These are phyloP conservation scores for Dascyllus trimaculatus DNA, from an alignment of 2,113 vertebrate species.

Conservation along the genomic window DNA sequence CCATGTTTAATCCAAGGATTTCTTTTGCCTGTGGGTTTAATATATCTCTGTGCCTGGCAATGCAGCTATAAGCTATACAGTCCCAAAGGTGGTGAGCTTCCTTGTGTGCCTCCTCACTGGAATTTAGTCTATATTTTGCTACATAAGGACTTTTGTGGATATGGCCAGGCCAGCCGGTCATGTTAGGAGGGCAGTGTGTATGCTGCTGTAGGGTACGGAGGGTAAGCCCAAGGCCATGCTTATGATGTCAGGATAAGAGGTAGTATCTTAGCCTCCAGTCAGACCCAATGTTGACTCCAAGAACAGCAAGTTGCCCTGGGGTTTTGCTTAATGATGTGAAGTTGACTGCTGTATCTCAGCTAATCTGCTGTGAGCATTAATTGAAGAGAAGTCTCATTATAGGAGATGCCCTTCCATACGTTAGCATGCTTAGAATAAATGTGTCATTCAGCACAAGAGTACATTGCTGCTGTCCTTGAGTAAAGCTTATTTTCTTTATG, in stretches of 20 bases:
- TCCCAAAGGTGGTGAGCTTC: not conserved
- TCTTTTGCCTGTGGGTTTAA: slow-evolving; percentile 20
- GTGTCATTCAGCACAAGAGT: slow-evolving; percentile 1
- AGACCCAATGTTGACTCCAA: slow-evolving; percentile 2
- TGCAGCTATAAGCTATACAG: not conserved
- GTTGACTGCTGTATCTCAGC: not conserved
- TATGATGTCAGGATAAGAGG: slow-evolving; percentile 7
- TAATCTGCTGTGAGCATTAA: not conserved
- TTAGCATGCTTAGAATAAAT: slow-evolving; percentile 8
- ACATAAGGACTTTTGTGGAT: slow-evolving; percentile 20
- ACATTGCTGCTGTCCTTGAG: not conserved
- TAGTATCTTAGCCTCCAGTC: slow-evolving; percentile 18
- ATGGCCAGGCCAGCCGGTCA: not conserved
- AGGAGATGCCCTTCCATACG: not conserved
- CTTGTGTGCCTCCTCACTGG: not conserved
- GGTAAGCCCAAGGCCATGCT: slow-evolving; percentile 16
- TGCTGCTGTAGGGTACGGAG: slow-evolving; percentile 22
- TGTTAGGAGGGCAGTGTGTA: not conserved
- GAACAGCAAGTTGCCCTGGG: slow-evolving; percentile 18
- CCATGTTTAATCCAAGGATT: slow-evolving; percentile 17
- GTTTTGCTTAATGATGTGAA: not conserved
- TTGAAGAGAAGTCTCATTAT: not conserved
- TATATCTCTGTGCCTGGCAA: slow-evolving; percentile 6
- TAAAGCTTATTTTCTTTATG: not conserved
- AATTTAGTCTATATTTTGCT: not conserved